Evolutionary conservation across 2,888 invertebrate genomes (phyloP).

Genomic region (Cantharis lateralis): DNA sequence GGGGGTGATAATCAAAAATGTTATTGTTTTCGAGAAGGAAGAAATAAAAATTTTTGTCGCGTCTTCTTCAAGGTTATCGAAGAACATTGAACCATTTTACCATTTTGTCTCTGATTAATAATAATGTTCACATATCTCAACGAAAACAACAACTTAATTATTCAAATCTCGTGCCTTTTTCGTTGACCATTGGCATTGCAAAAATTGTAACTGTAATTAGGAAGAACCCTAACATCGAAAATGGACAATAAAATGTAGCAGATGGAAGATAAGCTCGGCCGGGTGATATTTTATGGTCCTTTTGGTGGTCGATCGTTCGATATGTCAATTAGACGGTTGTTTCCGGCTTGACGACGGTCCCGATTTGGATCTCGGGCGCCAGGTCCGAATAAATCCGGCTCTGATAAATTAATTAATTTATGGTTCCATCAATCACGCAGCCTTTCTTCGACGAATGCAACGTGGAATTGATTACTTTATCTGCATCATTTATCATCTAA

Average conservation of each 20-base stretch:
- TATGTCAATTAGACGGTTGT: conserved; percentile 52
- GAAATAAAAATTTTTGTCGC: neutral
- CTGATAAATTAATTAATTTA: conserved; percentile 23
- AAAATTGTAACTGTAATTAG: conserved; percentile 9
- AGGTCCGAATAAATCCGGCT: neutral
- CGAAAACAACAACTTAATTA: conserved; percentile 6
- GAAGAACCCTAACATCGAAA: neutral
- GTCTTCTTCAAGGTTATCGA: conserved; percentile 12
- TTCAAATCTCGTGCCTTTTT: neutral
- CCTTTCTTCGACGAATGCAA: conserved; percentile 4
- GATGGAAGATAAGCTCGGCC: conserved; percentile 7
- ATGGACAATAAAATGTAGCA: conserved; percentile 8
- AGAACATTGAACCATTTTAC: conserved; percentile 22
- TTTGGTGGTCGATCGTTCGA: conserved; percentile 44
- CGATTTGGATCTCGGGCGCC: conserved; percentile 37
- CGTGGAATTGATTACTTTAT: conserved; percentile 26
- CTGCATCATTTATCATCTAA: conserved; percentile 29
- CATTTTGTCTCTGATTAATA: neutral
- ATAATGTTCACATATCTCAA: neutral
- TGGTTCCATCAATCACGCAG: conserved; percentile 27
- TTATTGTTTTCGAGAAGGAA: neutral
- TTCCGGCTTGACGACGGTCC: conserved; percentile 46
- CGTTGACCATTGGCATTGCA: conserved; percentile 4
- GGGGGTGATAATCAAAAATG: neutral
- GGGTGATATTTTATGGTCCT: conserved; percentile 6